Percentiles rank a stretch among this genome's conserved stretches.
These are phyloP conservation scores for Phataginus tricuspis DNA, from an alignment of 2,797 vertebrate genomes.

Conservation along the genomic window DNA sequence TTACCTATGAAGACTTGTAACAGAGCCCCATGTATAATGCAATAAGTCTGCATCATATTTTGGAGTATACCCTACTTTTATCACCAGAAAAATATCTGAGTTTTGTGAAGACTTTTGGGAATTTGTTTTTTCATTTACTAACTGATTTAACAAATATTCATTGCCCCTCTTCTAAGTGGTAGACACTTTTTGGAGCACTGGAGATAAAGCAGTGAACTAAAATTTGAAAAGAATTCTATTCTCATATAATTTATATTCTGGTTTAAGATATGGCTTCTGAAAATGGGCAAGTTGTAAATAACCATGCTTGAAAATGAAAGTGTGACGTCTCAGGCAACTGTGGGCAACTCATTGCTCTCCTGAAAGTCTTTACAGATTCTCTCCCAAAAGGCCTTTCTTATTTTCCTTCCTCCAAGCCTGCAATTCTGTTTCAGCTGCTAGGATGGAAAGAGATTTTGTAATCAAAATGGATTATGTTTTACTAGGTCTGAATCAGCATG, in stretches of 20 bases:
- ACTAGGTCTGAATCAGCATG: neutral
- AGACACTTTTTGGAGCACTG: neutral
- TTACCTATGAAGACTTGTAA: neutral
- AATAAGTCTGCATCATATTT: neutral
- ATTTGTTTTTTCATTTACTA: neutral
- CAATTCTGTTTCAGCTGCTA: neutral
- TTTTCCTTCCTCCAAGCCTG: neutral
- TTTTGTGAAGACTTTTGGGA: neutral
- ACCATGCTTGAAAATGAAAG: neutral
- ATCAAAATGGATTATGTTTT: neutral
- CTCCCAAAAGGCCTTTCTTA: neutral
- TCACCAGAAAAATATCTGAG: neutral
- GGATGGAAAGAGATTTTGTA: neutral
- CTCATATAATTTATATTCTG: neutral
- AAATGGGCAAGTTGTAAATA: neutral
- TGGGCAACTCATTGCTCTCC: neutral
- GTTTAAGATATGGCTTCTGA: neutral
- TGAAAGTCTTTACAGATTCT: neutral
- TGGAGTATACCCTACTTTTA: neutral
- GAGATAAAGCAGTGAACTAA: neutral
- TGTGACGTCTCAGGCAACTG: neutral
- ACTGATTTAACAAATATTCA: neutral
- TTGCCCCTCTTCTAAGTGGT: neutral
- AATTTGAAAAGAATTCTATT: neutral
- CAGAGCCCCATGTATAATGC: neutral